Evolutionary conservation across 2,113 vertebrate genomes (phyloP).

Genomic region (Nanger granti): DNA sequence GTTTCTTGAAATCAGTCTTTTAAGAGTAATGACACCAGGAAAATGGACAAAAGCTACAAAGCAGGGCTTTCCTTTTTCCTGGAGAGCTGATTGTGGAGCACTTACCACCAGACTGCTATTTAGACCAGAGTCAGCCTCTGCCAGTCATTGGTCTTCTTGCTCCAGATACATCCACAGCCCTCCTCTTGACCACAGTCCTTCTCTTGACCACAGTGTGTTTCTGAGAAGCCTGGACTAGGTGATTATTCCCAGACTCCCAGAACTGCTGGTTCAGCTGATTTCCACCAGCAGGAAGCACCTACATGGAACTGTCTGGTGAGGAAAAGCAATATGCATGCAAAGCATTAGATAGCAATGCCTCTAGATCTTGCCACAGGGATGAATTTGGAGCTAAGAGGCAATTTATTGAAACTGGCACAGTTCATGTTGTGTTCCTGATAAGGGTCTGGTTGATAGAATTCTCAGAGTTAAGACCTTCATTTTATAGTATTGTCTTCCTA

Average conservation of each 20-base stretch:
- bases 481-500: neutral
- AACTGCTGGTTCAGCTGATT: neutral
- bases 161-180: neutral
- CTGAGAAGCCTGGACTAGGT: neutral
- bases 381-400: neutral
- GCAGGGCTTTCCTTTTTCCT: neutral
- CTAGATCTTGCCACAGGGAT: neutral
- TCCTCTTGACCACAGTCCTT: neutral
- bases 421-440: neutral
- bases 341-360: neutral
- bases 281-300: neutral
- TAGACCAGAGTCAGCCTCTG: neutral
- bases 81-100: neutral
- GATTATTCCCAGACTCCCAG: neutral
- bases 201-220: neutral
- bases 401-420: neutral
- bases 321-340: neutral
- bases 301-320: neutral
- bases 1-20: neutral
- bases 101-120: neutral
- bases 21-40: neutral
- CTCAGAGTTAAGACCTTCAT: neutral
- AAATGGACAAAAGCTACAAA: neutral
- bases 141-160: neutral
- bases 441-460: neutral